These are phyloP conservation scores for Rhinoptilus africanus DNA, from an alignment of 2,113 vertebrate genomes.

Conservation along the genomic window DNA sequence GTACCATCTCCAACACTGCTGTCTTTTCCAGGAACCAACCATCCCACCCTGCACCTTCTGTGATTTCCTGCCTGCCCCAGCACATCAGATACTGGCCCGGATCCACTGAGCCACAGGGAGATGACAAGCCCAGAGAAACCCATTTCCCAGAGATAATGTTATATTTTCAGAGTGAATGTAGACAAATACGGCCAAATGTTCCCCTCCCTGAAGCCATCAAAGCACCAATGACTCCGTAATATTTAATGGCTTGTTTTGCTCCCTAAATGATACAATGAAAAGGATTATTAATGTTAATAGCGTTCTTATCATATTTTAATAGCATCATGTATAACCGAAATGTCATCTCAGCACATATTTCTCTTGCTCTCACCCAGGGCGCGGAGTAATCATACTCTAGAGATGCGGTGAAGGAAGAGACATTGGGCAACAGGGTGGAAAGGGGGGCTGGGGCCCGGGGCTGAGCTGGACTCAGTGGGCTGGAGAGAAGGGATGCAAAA, in stretches of 20 bases:
- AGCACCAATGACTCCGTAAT: conserved; percentile 69
- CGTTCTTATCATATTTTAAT: conserved; percentile 77
- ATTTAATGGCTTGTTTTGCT: conserved; percentile 78
- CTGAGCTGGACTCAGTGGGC: not conserved
- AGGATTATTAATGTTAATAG: conserved; percentile 80
- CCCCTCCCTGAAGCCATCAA: conserved; percentile 71
- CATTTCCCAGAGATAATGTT: conserved; percentile 48
- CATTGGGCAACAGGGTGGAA: not conserved
- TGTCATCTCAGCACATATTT: conserved; percentile 72
- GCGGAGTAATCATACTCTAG: conserved; percentile 44
- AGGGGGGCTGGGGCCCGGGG: not conserved
- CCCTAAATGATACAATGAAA: conserved; percentile 78
- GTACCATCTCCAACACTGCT: not conserved
- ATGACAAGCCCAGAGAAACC: not conserved
- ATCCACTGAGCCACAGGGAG: not conserved
- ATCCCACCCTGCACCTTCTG: not conserved
- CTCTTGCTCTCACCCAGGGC: conserved; percentile 68
- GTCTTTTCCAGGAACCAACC: not conserved
- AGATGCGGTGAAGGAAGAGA: conserved; percentile 32
- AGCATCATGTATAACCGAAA: conserved; percentile 73
- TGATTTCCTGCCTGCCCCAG: fast-evolving
- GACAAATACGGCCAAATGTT: conserved; percentile 63
- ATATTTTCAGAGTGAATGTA: conserved; percentile 18
- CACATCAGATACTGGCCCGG: not conserved
- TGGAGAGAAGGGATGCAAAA: not conserved